These are phyloP conservation scores for Seladonia tumulorum DNA, from an alignment of 2,888 invertebrate species.

Conservation along the genomic window DNA sequence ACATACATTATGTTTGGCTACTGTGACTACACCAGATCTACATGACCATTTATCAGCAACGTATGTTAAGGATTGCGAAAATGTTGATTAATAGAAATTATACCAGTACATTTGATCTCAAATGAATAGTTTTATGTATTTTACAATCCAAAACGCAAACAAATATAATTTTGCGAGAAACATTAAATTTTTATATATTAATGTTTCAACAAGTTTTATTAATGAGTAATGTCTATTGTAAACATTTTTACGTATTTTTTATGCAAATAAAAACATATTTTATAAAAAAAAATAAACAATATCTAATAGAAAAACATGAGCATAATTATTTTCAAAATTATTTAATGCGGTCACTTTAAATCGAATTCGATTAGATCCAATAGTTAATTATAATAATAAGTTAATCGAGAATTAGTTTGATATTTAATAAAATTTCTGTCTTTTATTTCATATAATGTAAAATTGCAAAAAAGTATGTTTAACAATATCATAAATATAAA, in stretches of 20 bases:
- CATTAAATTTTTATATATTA: not conserved
- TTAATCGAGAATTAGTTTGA: too few species aligned
- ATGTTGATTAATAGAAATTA: not conserved
- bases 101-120: not conserved
- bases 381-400: too few species aligned
- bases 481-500: too few species aligned
- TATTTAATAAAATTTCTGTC: too few species aligned
- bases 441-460: not conserved
- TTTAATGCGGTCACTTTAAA: not conserved
- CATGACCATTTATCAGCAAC: conserved; percentile 86
- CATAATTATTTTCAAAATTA: not conserved
- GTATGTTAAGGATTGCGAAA: conserved; percentile 83
- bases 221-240: not conserved
- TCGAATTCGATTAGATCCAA: too few species aligned
- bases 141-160: not conserved
- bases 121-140: not conserved
- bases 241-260: not conserved
- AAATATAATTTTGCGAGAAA: not conserved
- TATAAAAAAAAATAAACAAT: not conserved
- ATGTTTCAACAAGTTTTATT: not conserved
- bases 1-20: conserved; percentile 86
- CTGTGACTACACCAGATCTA: conserved; percentile 85
- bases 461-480: not conserved
- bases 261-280: not conserved
- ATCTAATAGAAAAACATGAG: not conserved